These are phyloP conservation scores for Agrochola lychnidis DNA, from an alignment of 2,888 invertebrate genomes.

Conservation along the genomic window DNA sequence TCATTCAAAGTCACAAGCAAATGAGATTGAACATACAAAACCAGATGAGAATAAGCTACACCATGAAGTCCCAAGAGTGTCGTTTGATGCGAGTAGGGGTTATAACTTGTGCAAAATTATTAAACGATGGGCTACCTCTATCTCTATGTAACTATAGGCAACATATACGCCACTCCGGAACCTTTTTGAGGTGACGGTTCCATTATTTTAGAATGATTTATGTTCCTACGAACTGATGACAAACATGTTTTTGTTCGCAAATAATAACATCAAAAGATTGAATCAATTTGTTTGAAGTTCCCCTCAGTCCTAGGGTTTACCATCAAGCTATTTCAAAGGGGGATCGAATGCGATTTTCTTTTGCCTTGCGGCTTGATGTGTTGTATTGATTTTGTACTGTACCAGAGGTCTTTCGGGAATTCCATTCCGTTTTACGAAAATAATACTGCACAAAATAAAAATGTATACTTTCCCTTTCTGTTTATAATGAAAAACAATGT, in stretches of 20 bases:
- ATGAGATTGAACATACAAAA: slow-evolving; percentile 28
- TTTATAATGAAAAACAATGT: slow-evolving; percentile 7
- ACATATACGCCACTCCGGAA: background rate
- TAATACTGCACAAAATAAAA: slow-evolving; percentile 19
- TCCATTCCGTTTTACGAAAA: slow-evolving; percentile 39
- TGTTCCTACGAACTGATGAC: slow-evolving; percentile 21
- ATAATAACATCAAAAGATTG: slow-evolving; percentile 49
- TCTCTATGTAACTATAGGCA: slow-evolving; percentile 4
- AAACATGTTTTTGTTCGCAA: slow-evolving; percentile 41
- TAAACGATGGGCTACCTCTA: slow-evolving; percentile 7
- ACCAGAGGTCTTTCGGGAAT: slow-evolving; percentile 38
- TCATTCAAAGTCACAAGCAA: slow-evolving; percentile 20
- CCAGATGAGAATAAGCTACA: slow-evolving; percentile 24
- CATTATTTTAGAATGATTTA: slow-evolving; percentile 46
- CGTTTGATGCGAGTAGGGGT: slow-evolving; percentile 8
- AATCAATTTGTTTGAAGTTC: slow-evolving; percentile 54
- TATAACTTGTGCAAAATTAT: slow-evolving; percentile 18
- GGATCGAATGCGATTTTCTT: slow-evolving; percentile 63
- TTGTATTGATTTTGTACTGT: slow-evolving; percentile 62
- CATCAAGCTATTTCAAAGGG: slow-evolving; percentile 60
- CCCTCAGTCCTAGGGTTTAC: slow-evolving; percentile 50
- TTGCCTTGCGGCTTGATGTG: slow-evolving; percentile 61
- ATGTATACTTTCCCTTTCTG: background rate
- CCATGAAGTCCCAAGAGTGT: slow-evolving; percentile 25
- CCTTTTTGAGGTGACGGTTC: slow-evolving; percentile 27